phyloP scores from a whole-genome alignment of 2,797 vertebrate genomes.

The Cyclopterus lumpus region DNA sequence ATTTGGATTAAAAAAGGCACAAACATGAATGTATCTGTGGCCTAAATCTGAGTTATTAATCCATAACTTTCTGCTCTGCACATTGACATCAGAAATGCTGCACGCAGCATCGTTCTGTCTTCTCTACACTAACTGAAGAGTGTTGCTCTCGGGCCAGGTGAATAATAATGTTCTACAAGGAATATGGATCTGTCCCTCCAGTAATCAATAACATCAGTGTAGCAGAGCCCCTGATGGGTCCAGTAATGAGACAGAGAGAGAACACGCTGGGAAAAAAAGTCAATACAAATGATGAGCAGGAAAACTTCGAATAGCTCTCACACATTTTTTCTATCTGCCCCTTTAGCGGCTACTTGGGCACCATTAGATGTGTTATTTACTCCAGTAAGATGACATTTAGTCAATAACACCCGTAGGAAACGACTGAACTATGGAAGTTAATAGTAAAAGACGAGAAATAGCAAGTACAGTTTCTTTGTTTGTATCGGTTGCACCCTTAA shows the following conservation, averaged over 20 bases:
- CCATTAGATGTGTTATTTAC: slow-evolving; percentile 54
- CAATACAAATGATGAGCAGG: slow-evolving; percentile 57
- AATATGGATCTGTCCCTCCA: slow-evolving; percentile 39
- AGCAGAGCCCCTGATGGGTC: slow-evolving; percentile 19
- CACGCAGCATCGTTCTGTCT: neutral
- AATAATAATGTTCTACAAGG: slow-evolving; percentile 32
- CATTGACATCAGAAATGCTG: slow-evolving; percentile 11
- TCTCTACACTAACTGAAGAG: slow-evolving; percentile 4
- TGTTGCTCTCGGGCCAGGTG: slow-evolving; percentile 31
- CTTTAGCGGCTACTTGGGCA: slow-evolving; percentile 38
- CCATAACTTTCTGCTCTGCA: slow-evolving; percentile 12
- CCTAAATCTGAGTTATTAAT: slow-evolving; percentile 17
- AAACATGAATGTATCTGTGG: neutral
- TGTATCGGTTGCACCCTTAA: slow-evolving; percentile 28
- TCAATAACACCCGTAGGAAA: slow-evolving; percentile 52
- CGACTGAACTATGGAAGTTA: slow-evolving; percentile 28
- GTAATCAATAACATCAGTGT: slow-evolving; percentile 35
- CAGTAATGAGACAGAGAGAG: slow-evolving; percentile 38
- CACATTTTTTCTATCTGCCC: slow-evolving; percentile 1
- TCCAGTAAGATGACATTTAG: slow-evolving; percentile 39
- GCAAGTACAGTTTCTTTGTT: slow-evolving; percentile 20
- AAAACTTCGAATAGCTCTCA: slow-evolving; percentile 28
- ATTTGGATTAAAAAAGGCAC: neutral
- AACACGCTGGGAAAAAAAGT: slow-evolving; percentile 50
- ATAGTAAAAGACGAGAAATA: slow-evolving; percentile 33